Conservation (phyloP, 1,140 invertebrate genomes). For the Nymphalis io region DNA sequence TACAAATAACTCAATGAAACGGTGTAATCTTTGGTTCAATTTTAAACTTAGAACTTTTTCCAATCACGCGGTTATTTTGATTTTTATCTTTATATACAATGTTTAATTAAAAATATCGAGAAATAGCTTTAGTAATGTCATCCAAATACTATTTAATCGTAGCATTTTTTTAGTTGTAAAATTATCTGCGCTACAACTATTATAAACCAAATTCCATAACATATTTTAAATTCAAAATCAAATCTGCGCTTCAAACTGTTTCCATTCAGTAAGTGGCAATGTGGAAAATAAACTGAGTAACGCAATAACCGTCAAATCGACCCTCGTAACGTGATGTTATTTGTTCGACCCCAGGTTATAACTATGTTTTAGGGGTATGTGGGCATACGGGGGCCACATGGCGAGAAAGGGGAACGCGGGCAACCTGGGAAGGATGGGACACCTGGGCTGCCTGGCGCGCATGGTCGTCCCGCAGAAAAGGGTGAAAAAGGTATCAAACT, state of each 20-base stretch:
- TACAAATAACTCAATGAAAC: too few species aligned
- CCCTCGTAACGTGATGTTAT: constrained; percentile 71
- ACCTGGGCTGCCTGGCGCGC: constrained; percentile 71
- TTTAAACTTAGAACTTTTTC: too few species aligned
- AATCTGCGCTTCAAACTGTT: constrained; percentile 7
- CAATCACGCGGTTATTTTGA: too few species aligned
- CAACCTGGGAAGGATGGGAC: constrained; percentile 63
- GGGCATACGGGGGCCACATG: constrained; percentile 68
- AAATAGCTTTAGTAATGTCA: too few species aligned
- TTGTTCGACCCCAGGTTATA: constrained; percentile 63
- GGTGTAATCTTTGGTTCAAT: too few species aligned
- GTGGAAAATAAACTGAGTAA: constrained; percentile 63
- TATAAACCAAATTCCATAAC: background rate
- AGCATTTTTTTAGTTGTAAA: too few species aligned
- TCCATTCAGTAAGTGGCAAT: constrained; percentile 12
- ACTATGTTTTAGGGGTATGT: constrained; percentile 72
- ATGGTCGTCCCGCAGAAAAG: constrained; percentile 79
- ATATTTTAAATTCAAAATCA: background rate
- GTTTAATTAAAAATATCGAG: too few species aligned
- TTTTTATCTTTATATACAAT: too few species aligned
- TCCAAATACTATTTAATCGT: too few species aligned
- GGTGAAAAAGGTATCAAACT: constrained; percentile 80
- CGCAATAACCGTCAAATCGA: constrained; percentile 68
- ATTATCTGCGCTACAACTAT: too few species aligned
- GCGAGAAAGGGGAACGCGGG: constrained; percentile 69